Percentiles rank a stretch among this genome's conserved stretches.
These are phyloP conservation scores for Halichondria panicea DNA, from an alignment of 37 sponge, comb jelly and placozoan species.

Conservation along the genomic window DNA sequence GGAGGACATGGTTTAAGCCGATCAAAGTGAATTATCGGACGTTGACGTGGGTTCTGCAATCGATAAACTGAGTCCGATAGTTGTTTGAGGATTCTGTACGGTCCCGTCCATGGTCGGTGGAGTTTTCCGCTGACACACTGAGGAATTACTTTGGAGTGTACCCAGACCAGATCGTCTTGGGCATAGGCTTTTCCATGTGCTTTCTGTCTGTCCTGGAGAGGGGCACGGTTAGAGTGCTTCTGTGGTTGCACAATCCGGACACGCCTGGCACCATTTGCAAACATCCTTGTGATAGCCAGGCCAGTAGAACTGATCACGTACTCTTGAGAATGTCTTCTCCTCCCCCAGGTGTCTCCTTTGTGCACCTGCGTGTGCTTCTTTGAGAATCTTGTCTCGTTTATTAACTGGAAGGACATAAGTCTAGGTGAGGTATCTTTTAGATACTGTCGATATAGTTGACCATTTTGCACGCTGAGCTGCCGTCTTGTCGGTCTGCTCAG, in stretches of 20 bases:
- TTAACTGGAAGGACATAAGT: too few species aligned
- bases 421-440: too few species aligned
- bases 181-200: not conserved
- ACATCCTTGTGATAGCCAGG: slow-evolving; percentile 18
- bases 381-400: slow-evolving; percentile 2
- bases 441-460: too few species aligned
- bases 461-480: too few species aligned
- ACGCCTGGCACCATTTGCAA: slow-evolving; percentile 8
- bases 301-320: slow-evolving; percentile 40
- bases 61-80: slow-evolving; percentile 6
- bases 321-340: slow-evolving; percentile 14
- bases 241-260: slow-evolving; percentile 5
- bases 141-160: slow-evolving; percentile 4
- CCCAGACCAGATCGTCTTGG: slow-evolving; percentile 12
- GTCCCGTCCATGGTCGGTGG: slow-evolving; percentile 15
- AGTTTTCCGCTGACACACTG: not conserved
- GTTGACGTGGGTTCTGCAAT: not conserved
- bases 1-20: slow-evolving; percentile 7
- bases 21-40: slow-evolving; percentile 15
- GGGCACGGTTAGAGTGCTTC: not conserved
- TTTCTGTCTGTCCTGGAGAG: not conserved
- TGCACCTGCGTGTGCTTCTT: not conserved
- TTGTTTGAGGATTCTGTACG: not conserved
- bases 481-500: too few species aligned
- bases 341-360: slow-evolving; percentile 12